Base-by-base conservation (phyloP, 2,888 invertebrate species). In the Oligia latruncula region DNA sequence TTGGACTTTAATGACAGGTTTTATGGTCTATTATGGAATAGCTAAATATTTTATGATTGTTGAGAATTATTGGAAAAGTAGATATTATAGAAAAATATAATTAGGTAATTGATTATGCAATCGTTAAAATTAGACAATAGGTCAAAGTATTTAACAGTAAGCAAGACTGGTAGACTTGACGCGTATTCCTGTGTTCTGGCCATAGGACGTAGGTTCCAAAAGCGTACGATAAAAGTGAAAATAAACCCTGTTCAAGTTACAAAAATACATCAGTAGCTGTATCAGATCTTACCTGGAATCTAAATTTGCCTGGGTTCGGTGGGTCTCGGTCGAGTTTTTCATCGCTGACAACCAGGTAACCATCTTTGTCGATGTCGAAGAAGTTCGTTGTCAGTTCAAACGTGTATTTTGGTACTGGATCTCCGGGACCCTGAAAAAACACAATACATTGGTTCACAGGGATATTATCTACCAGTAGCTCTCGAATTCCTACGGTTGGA, bases 271-370 rank as follows among this genome's bases (percentile, higher is more conserved):
- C 52, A 4, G 35, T 23, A 55, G 23, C 35, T 55, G 5, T 0
- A n/a, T 6, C 4, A 76, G 15, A 11, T 88, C 89, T 92, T 91
- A 97, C 98, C 97, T 99, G 99, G 93, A 99, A 99, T 90, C 98
- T 98, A 92, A 98, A 98, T 91, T 98, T 98, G 46, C 98, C 98
- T 0, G 98, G 98, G 92, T 98, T 98, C 0, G 99, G 99, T 1
- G 98, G 98, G 95, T 99, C 99, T 58, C 99, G 97, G 93, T 99
- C 99, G 67, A 99, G 96, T 91, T 98, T 98, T 89, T 98, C 98
- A 91, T 98, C 98, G 91, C 98, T 98, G 0, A 99, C 99, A 23
- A 98, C 97, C 65, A 99, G 95, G 81, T 97, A 96, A 2, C 98
- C 98, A 73, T 98, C 97, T 82, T 97, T 96, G 89, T 98, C 98